Conservation (phyloP, 1,140 invertebrate species). For the Uloborus diversus region DNA sequence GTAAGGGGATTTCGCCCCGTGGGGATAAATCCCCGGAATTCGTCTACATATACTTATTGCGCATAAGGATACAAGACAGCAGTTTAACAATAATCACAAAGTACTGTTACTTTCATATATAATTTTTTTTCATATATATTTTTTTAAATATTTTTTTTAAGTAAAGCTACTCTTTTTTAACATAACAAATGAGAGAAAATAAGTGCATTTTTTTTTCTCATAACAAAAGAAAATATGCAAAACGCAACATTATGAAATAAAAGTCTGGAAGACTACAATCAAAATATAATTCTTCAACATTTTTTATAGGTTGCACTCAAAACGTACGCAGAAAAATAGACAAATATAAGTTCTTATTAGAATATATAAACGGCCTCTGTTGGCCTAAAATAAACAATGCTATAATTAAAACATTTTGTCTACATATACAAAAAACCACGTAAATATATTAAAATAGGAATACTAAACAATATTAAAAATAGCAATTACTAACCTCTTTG, state of each 20-base stretch:
- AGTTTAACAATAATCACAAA: slow-evolving; percentile 51
- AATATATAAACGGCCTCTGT: slow-evolving; percentile 20
- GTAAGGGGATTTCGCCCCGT: background rate
- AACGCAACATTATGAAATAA: slow-evolving; percentile 34
- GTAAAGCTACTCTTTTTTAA: slow-evolving; percentile 38
- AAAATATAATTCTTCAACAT: slow-evolving; percentile 53
- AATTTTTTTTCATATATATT: slow-evolving; percentile 28
- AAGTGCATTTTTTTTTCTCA: slow-evolving; percentile 24
- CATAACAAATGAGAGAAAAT: slow-evolving; percentile 40
- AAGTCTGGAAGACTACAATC: slow-evolving; percentile 57
- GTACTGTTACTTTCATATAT: slow-evolving; percentile 11
- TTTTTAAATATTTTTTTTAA: slow-evolving; percentile 22
- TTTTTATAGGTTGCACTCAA: slow-evolving; percentile 28
- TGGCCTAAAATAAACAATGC: slow-evolving; percentile 51
- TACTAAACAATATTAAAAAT: slow-evolving; percentile 56
- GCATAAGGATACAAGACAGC: slow-evolving; percentile 47
- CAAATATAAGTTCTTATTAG: slow-evolving; percentile 41
- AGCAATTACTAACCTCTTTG: slow-evolving; percentile 47
- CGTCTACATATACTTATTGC: slow-evolving; percentile 49
- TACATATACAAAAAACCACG: slow-evolving; percentile 47
- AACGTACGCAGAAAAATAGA: slow-evolving; percentile 50
- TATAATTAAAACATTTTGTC: slow-evolving; percentile 46
- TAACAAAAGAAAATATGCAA: slow-evolving; percentile 40
- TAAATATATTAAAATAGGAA: slow-evolving; percentile 54
- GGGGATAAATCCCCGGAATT: slow-evolving; percentile 35